Evolutionary conservation across 2,113 vertebrate species (phyloP), one percentile per base, ranked within the genome.

Genomic region (Hymenochirus boettgeri): DNA sequence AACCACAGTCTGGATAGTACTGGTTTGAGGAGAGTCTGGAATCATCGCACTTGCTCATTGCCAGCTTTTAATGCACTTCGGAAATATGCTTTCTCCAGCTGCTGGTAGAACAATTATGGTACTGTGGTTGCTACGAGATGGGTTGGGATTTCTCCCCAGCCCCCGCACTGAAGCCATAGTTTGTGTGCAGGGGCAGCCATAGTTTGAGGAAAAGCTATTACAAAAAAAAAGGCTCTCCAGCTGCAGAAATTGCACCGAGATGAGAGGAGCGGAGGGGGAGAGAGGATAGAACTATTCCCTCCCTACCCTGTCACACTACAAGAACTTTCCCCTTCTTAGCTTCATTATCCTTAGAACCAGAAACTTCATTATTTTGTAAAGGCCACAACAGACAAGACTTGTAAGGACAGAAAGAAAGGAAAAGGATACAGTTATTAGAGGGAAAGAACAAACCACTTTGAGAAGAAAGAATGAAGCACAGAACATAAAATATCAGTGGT

Each of bases 71-170:
- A 91, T 85, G 80, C 86, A 91, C 88, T 92, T 83, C 84, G 85
- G 87, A 93, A 92, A 93, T 92, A 87, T 92, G 88, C 83, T 93
- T 92, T 90, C 84, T 90, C 85, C 87, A 93, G 87, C 85, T 91
- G 88, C 84, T 91, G 87, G 88, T 90, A 88, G 89, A 95, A 88
- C 92, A 93, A 93, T 91, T 92, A 93, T 84, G 91, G 87, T 92
- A 87, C 87, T 91, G 88, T 88, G 87, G 89, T 91, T 93, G 85
- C 88, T 92, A 93, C 90, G 88, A 92, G 89, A 93, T 91, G 87
- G 78, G 35, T 89, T 89, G 86, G 86, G 88, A 80, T 86, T 87
- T 83, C 75, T 70, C 79, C 81, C 65, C 50, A n/a, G n/a, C n/a
- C 53, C 55, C 64, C 64, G 61, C 80, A 80, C 80, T 83, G 79